Evolutionary conservation across 2,113 vertebrate genomes (phyloP).

Genomic region (Dasyornis broadbenti): DNA sequence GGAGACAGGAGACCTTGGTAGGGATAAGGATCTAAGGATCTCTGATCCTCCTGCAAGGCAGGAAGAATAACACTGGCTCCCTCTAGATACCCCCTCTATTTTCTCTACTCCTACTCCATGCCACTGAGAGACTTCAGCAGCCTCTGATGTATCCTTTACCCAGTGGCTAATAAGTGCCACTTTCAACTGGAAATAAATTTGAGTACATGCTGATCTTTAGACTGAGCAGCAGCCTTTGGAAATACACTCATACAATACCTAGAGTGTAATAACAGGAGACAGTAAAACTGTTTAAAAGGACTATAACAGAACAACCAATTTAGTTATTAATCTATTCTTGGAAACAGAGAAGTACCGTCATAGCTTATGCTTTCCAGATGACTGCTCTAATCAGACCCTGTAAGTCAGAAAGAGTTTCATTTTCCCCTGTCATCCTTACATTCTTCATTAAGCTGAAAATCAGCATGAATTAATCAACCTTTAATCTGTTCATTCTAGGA

Average conservation of each 20-base stretch:
- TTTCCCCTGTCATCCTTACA: not conserved
- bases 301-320: not conserved
- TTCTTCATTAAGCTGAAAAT: constrained; percentile 23
- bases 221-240: not conserved
- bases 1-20: not conserved
- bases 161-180: not conserved
- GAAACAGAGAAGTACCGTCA: not conserved
- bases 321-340: constrained; percentile 21
- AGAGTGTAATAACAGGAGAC: not conserved
- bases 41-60: not conserved
- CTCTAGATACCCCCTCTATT: not conserved
- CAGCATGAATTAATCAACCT: not conserved
- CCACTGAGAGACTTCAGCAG: not conserved
- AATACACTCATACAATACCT: not conserved
- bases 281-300: not conserved
- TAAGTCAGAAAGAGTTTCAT: not conserved
- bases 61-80: not conserved
- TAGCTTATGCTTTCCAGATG: not conserved
- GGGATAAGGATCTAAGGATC: not conserved
- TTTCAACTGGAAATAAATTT: not conserved
- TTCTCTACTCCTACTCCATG: not conserved
- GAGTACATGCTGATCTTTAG: not conserved
- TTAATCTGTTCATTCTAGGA: not conserved
- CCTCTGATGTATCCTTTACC: not conserved
- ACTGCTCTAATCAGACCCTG: constrained; percentile 10